Base-by-base conservation (phyloP, 92 coral and sea anemone genomes). In the Pocillopora grandis region DNA sequence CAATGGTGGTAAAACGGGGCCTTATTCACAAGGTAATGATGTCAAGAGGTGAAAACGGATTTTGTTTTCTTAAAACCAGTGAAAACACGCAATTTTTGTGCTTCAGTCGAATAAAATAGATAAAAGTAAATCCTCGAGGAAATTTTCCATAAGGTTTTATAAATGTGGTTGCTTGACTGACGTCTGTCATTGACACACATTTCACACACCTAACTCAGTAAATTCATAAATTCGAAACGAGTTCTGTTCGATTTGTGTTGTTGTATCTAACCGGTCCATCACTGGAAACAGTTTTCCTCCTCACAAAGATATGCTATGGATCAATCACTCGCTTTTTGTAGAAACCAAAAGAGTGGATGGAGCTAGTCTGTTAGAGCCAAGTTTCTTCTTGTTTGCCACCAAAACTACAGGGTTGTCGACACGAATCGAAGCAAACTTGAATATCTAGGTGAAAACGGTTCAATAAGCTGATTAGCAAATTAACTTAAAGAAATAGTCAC, bases 381-480 rank as follows among this genome's bases (percentile, higher is more conserved):
- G 95, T 80, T 97, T 97, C 77, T 88, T 94, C 92, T 92, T 97
- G 92, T 97, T 97, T 27, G 94, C 98, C n/a, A 94, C 97, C 88
- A 97, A 82, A 13, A 97, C 99, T 23, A 97, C 86, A 12, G 99
- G 99, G 77, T 83, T 94, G 85, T 97, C 97, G 75, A 94, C 97
- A 66, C 99, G 95, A 65, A 97, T 84, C 6, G 97, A 91, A 62
- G 78, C 72, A 82, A 97, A 94, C 81, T 91, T 87, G 93, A 92
- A 94, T 58, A 66, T 78, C 99, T 97, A 86, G 27, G 19, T 68
- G 80, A 76, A 42, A 20, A 21, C 2, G 76, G 8, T 42, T 42
- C 52, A 7, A 42, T 42, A 42, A 42, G 52, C 8, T 7, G 8
- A 42, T 42, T 7, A 9, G 8, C 1, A 31, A 61, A 37, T 2